Percentiles rank a stretch among this genome's conserved stretches.
Conservation (phyloP, 92 coral and sea anemone species). For the Zoanthus sociatus region DNA sequence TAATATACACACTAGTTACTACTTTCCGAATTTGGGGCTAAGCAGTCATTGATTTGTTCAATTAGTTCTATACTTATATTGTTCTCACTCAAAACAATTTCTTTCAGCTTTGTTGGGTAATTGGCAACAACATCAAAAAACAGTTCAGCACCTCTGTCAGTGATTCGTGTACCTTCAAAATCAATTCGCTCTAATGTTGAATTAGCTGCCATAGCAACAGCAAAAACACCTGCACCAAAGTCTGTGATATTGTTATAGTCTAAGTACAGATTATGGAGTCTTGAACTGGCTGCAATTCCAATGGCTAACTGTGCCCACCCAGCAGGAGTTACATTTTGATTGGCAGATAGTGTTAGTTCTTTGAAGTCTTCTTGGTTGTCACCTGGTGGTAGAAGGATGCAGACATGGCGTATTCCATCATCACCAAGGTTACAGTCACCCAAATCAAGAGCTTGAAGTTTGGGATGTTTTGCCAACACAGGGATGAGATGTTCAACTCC, state of each 20-base stretch:
- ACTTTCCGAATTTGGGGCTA: constrained; percentile 44
- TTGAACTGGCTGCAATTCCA: constrained; percentile 94
- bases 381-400: constrained; percentile 78
- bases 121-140: constrained; percentile 80
- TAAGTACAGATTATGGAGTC: constrained; percentile 72
- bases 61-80: constrained; percentile 82
- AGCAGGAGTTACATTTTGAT: constrained; percentile 74
- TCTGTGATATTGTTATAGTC: constrained; percentile 91
- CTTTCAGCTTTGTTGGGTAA: constrained; percentile 85
- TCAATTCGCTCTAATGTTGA: constrained; percentile 81
- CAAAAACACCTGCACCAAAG: constrained; percentile 91
- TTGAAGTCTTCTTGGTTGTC: constrained; percentile 72
- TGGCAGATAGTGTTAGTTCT: constrained; percentile 91
- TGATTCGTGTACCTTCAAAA: constrained; percentile 90
- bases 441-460: constrained; percentile 88
- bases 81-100: constrained; percentile 87
- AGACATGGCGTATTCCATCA: constrained; percentile 87
- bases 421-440: constrained; percentile 96
- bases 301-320: constrained; percentile 98
- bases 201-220: constrained; percentile 96
- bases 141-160: constrained; percentile 88
- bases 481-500: constrained; percentile 88
- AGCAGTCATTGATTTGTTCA: constrained; percentile 85
- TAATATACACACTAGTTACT: constrained; percentile 12
- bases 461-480: constrained; percentile 84